Evolutionary conservation across 2,113 vertebrate species (phyloP).

Genomic region (Dicaeum eximium): DNA sequence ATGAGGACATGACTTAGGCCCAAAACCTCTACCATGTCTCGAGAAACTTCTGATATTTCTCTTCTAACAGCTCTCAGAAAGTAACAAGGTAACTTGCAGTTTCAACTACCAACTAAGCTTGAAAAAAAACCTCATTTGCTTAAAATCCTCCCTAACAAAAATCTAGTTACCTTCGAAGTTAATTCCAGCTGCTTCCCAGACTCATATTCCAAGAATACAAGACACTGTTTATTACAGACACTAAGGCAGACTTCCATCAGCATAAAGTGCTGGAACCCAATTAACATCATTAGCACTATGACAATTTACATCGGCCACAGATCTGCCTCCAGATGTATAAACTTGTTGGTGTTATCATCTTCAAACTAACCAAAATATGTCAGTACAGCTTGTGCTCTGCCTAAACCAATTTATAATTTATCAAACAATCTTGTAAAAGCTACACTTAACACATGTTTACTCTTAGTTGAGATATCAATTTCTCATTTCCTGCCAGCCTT

Average conservation of each 20-base stretch:
- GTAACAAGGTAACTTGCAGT: background rate
- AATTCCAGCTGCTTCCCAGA: background rate
- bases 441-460: slow-evolving; percentile 37
- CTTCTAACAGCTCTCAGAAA: background rate
- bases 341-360: background rate
- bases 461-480: slow-evolving; percentile 36
- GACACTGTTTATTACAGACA: background rate
- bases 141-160: background rate
- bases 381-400: background rate
- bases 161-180: background rate
- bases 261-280: background rate
- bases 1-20: background rate
- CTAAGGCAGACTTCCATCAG: background rate
- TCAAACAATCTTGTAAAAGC: slow-evolving; percentile 52
- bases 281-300: background rate
- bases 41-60: background rate
- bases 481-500: slow-evolving; percentile 62
- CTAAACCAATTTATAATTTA: slow-evolving; percentile 56
- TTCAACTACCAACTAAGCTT: background rate
- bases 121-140: background rate
- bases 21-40: background rate
- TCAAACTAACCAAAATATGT: background rate
- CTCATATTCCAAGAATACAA: background rate
- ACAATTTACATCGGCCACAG: background rate
- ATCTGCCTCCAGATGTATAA: slow-evolving; percentile 1